These are phyloP conservation scores for Reinhardtius hippoglossoides DNA, from an alignment of 2,113 vertebrate genomes.

Conservation along the genomic window DNA sequence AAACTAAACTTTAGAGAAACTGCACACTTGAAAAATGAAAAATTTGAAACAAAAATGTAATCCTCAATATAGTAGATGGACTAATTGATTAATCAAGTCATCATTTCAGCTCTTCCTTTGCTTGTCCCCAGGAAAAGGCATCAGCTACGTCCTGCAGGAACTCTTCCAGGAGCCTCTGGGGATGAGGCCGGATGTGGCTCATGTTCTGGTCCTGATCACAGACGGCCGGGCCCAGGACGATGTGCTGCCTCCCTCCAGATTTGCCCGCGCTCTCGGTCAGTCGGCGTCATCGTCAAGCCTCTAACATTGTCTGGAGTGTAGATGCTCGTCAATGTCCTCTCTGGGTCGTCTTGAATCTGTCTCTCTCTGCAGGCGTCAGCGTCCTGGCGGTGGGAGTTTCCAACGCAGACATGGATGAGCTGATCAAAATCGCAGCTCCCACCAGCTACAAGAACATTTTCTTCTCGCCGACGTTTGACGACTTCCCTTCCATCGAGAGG, in stretches of 20 bases:
- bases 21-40: not conserved
- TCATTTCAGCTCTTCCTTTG: not conserved
- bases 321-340: no score
- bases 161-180: slow-evolving; percentile 87
- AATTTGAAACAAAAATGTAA: no score
- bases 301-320: no score
- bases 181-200: slow-evolving; percentile 85
- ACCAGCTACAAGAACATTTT: slow-evolving; percentile 85
- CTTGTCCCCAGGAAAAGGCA: slow-evolving; percentile 82
- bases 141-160: slow-evolving; percentile 86
- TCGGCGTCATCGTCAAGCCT: not conserved
- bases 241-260: slow-evolving; percentile 85
- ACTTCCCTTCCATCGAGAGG: slow-evolving; percentile 85
- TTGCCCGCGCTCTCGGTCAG: slow-evolving; percentile 86
- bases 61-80: no score
- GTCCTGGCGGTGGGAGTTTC: slow-evolving; percentile 87
- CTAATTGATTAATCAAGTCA: not conserved
- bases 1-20: not conserved
- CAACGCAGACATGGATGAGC: slow-evolving; percentile 85
- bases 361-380: slow-evolving; percentile 82
- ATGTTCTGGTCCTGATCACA: slow-evolving; percentile 86
- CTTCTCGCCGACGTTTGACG: slow-evolving; percentile 84
- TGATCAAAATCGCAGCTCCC: slow-evolving; percentile 83
- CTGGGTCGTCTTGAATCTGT: not conserved
- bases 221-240: slow-evolving; percentile 91